Conservation (phyloP, 2,797 vertebrate genomes). For the Sorex maritimensis region DNA sequence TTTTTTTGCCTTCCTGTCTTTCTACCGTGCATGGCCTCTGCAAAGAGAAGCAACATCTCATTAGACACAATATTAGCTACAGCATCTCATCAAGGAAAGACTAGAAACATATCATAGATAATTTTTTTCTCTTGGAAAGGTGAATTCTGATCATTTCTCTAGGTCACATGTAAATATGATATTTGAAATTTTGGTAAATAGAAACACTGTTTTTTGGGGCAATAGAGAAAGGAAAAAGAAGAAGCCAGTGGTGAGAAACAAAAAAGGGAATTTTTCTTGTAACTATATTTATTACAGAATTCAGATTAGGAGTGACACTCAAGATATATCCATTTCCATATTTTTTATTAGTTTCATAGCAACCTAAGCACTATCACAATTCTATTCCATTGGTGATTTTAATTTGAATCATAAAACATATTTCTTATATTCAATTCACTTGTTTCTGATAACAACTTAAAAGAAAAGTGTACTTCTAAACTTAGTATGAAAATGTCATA, state of each 20-base stretch:
- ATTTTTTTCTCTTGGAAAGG: slow-evolving; percentile 72
- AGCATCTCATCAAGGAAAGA: slow-evolving; percentile 37
- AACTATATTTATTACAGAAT: slow-evolving; percentile 81
- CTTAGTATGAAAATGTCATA: slow-evolving; percentile 53
- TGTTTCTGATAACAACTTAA: slow-evolving; percentile 80
- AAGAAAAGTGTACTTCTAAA: slow-evolving; percentile 73
- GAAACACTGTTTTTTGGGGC: slow-evolving; percentile 66
- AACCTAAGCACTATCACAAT: slow-evolving; percentile 74
- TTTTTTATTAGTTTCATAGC: slow-evolving; percentile 79
- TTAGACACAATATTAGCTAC: background rate
- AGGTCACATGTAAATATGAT: slow-evolving; percentile 79
- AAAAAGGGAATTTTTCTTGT: slow-evolving; percentile 68
- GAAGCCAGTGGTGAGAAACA: slow-evolving; percentile 63
- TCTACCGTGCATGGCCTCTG: background rate
- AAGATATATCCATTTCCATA: slow-evolving; percentile 72
- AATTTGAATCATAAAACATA: slow-evolving; percentile 76
- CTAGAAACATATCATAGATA: slow-evolving; percentile 48
- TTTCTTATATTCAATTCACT: slow-evolving; percentile 80
- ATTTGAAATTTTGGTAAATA: slow-evolving; percentile 79
- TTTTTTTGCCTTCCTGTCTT: background rate
- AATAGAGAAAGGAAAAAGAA: slow-evolving; percentile 61
- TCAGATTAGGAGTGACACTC: slow-evolving; percentile 57
- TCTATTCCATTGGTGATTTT: slow-evolving; percentile 77
- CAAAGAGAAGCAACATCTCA: background rate
- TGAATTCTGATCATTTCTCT: slow-evolving; percentile 71